A percentile compares a stretch with the other conserved stretches of the same genome.
phyloP scores from a whole-genome alignment of 2,888 invertebrate genomes.

The Ecdyonurus torrentis region DNA sequence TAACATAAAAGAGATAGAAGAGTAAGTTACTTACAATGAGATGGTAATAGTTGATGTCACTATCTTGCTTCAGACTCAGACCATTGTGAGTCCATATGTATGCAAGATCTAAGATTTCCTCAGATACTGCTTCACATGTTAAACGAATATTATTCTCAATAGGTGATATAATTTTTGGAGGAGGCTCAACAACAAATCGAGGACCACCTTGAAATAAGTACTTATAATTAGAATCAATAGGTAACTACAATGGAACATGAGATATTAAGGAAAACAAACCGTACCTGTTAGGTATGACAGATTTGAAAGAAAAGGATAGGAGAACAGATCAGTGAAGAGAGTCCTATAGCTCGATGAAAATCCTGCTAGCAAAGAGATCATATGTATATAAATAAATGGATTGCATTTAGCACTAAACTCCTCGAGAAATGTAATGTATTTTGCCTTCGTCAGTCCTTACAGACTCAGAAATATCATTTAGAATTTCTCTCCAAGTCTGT shows the following conservation, averaged over 20 bases:
- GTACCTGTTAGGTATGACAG: too few relatives aligned
- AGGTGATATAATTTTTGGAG: slow-evolving; percentile 45
- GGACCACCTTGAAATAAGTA: slow-evolving; percentile 42
- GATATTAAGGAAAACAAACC: too few relatives aligned
- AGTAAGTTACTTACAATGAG: slow-evolving; percentile 28
- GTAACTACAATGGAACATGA: slow-evolving; percentile 4
- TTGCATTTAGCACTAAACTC: too few relatives aligned
- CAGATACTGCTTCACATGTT: slow-evolving; percentile 69
- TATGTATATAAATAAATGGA: too few relatives aligned
- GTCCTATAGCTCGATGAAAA: too few relatives aligned
- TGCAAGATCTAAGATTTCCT: slow-evolving; percentile 73
- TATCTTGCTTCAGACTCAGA: slow-evolving; percentile 53
- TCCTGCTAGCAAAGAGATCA: too few relatives aligned
- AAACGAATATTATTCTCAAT: slow-evolving; percentile 55
- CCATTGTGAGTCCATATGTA: slow-evolving; percentile 88
- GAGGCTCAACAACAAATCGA: slow-evolving; percentile 49
- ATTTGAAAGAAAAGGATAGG: too few relatives aligned
- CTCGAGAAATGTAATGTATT: too few relatives aligned
- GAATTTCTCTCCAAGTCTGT: too few relatives aligned
- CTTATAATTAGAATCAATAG: slow-evolving; percentile 2
- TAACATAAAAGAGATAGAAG: not conserved
- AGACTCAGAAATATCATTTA: too few relatives aligned
- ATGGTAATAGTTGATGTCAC: slow-evolving; percentile 38
- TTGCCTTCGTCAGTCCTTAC: too few relatives aligned
- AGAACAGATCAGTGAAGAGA: too few relatives aligned